phyloP scores from a whole-genome alignment of 1,140 invertebrate species.

The Drosophila busckii region DNA sequence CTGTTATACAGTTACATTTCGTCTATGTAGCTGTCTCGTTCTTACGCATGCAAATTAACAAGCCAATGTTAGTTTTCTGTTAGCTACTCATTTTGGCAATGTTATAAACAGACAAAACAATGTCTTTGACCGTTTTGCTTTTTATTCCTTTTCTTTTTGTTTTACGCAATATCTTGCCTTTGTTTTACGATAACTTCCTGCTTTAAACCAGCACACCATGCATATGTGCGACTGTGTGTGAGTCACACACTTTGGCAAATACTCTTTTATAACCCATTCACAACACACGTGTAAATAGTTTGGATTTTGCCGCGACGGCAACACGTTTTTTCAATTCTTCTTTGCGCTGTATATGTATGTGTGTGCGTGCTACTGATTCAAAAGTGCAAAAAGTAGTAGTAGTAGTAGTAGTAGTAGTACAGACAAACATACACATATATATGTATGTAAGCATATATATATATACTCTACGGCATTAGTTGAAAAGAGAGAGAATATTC shows the following conservation, averaged over 20 bases:
- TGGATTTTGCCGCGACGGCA: slow-evolving; percentile 39
- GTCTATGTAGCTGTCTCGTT: slow-evolving; percentile 33
- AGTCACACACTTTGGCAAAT: slow-evolving; percentile 32
- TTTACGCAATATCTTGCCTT: slow-evolving; percentile 33
- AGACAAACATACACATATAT: not conserved
- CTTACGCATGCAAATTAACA: slow-evolving; percentile 24
- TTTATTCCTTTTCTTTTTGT: too few relatives aligned
- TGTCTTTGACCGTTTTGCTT: slow-evolving; percentile 43
- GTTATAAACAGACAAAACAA: slow-evolving; percentile 19
- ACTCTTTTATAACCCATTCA: slow-evolving; percentile 41
- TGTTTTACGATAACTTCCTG: slow-evolving; percentile 54
- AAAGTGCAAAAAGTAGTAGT: slow-evolving; percentile 36
- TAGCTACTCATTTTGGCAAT: slow-evolving; percentile 7
- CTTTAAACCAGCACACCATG: slow-evolving; percentile 15
- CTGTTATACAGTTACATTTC: not conserved
- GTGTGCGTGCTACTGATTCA: too few relatives aligned
- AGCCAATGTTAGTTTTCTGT: slow-evolving; percentile 9
- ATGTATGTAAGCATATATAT: slow-evolving; percentile 1
- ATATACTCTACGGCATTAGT: not conserved
- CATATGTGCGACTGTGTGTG: not conserved
- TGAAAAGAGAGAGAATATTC: too few relatives aligned
- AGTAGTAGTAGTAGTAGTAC: slow-evolving; percentile 23
- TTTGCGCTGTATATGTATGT: slow-evolving; percentile 43
- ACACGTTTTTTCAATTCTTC: slow-evolving; percentile 52
- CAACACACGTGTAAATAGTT: slow-evolving; percentile 48